Base-by-base conservation (phyloP, 2,113 vertebrate species). In the Connochaetes taurinus region DNA sequence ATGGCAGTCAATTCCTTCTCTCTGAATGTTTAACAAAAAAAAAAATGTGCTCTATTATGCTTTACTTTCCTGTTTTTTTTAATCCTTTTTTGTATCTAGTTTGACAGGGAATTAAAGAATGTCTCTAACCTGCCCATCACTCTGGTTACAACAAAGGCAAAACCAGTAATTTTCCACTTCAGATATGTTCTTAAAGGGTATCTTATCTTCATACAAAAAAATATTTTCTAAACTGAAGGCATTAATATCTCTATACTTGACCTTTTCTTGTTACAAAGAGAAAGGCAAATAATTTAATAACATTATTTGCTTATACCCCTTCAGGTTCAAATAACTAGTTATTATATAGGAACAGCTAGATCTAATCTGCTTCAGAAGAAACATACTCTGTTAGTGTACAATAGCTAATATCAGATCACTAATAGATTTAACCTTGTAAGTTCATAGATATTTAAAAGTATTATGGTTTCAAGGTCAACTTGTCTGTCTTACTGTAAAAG, bases 401-500 rank as follows among this genome's bases (percentile, higher is more conserved):
- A 97, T 95, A 98, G 92, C 94, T 98, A 96, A 98, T 98, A 98
- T 98, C 94, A 97, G 98, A 97, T 97, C 97, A 98, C 98, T 98
- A 98, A 99, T 98, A 99, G 98, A 98, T 98, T 98, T 99, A 98
- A 99, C 98, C 98, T 98, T 98, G 97, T 97, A 98, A 97, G 87
- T 98, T 98, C 98, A 98, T 58, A 98, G 98, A 99, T 98, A 98
- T 98, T 99, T 98, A 98, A 98, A 98, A 98, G 98, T 97, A 95
- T 98, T 98, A 97, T 94, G 97, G 98, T 98, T 99, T 99, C 99
- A 99, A 99, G 99, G 99, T 99, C 99, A 99, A 97, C 97, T 98
- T 98, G 88, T 94, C 98, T 98, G 98, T 98, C 98, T 99, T 97
- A 29, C 81, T 98, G 96, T 98, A 98, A 98, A 98, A 98, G 96